A percentile compares a stretch with the other conserved stretches of the same genome.
These are phyloP conservation scores for Tanypteryx hageni DNA, from an alignment of 2,888 invertebrate genomes.

Conservation along the genomic window DNA sequence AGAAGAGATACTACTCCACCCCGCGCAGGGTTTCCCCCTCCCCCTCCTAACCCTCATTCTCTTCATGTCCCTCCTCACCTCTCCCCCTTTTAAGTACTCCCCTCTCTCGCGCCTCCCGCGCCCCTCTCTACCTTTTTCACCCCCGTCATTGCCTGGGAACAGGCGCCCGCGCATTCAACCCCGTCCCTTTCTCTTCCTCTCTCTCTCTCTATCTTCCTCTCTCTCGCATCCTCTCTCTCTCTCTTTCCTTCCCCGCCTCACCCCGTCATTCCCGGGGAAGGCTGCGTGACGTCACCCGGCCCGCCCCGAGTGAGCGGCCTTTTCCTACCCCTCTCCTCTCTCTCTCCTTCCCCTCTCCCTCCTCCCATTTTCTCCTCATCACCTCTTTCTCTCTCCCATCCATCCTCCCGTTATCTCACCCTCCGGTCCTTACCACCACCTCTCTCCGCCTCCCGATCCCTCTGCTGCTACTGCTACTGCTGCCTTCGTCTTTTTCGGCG, in stretches of 20 bases:
- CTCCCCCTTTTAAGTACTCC: no score
- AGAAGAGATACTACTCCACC: not conserved
- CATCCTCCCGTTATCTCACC: constrained; percentile 9
- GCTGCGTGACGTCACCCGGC: constrained; percentile 18
- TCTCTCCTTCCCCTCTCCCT: not conserved
- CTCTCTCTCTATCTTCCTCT: not conserved
- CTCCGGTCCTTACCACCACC: not conserved
- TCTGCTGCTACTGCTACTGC: not conserved
- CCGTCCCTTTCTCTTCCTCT: not conserved
- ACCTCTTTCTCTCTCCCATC: not conserved
- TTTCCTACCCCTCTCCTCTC: not conserved
- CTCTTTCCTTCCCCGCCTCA: not conserved
- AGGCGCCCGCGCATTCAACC: not conserved
- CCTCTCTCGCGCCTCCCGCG: not conserved
- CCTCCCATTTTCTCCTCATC: not conserved
- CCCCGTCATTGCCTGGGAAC: constrained; percentile 1
- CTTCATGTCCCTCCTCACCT: not conserved
- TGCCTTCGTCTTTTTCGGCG: not conserved
- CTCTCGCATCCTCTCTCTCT: no score
- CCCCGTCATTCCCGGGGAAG: constrained; percentile 2
- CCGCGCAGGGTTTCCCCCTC: constrained; percentile 2
- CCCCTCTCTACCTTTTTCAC: not conserved
- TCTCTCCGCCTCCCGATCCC: not conserved
- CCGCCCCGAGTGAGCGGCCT: not conserved
- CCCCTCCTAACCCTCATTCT: not conserved